Conservation (phyloP, 1,140 invertebrate genomes). For the Chironomus tepperi region DNA sequence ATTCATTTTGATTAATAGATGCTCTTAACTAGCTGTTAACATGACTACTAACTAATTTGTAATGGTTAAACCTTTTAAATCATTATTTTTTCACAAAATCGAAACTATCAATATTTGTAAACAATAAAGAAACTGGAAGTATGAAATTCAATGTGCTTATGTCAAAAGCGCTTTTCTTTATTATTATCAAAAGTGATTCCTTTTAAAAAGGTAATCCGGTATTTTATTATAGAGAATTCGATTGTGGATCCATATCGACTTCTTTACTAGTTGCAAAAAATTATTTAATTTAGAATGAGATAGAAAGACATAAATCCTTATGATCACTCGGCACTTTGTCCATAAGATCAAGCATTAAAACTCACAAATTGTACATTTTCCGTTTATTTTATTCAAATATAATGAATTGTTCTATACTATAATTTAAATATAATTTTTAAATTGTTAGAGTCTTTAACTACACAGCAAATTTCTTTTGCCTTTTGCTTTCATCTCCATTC, state of each 20-base stretch:
- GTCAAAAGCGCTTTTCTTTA: too few relatives aligned
- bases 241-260: too few relatives aligned
- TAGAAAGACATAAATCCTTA: too few relatives aligned
- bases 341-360: not conserved
- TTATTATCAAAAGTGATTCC: too few relatives aligned
- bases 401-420: not conserved
- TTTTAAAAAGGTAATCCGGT: too few relatives aligned
- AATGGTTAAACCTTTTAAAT: not conserved
- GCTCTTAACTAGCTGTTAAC: not conserved
- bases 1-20: not conserved
- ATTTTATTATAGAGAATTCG: too few relatives aligned
- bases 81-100: not conserved
- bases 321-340: too few relatives aligned
- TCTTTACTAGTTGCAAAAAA: too few relatives aligned
- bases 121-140: not conserved
- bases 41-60: not conserved
- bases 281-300: too few relatives aligned
- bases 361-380: not conserved
- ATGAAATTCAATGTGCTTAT: too few relatives aligned
- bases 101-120: not conserved
- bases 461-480: not conserved
- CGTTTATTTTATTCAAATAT: not conserved
- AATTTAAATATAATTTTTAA: not conserved
- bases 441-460: not conserved
- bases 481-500: conserved; percentile 3